phyloP scores from a whole-genome alignment of 2,888 invertebrate species.

The Nymphalis c-album region DNA sequence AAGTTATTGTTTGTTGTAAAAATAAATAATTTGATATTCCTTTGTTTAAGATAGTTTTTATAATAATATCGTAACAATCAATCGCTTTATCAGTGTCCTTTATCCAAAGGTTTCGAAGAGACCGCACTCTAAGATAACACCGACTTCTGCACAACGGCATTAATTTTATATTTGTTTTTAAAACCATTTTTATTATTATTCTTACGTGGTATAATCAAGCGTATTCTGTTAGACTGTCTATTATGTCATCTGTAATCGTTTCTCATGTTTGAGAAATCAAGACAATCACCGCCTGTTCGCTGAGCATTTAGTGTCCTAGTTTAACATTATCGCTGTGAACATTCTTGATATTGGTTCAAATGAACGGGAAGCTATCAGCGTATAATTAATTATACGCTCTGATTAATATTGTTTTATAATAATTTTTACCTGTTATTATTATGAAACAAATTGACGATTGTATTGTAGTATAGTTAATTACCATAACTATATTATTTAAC shows the following conservation, averaged over 20 bases:
- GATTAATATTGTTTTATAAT: too few relatives aligned
- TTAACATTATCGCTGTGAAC: conserved; percentile 26
- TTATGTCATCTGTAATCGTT: neutral
- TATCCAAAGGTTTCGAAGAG: too few relatives aligned
- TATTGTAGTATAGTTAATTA: neutral
- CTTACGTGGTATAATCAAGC: too few relatives aligned
- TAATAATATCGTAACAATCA: too few relatives aligned
- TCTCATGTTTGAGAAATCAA: neutral
- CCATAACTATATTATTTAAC: neutral
- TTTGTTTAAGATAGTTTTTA: too few relatives aligned
- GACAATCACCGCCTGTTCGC: conserved; percentile 27
- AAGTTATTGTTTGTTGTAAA: too few relatives aligned
- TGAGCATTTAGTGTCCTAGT: conserved; percentile 25
- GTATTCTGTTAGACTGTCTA: neutral
- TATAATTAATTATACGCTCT: neutral
- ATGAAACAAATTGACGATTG: neutral
- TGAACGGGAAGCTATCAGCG: conserved; percentile 6
- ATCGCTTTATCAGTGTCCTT: too few relatives aligned
- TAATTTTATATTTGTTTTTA: too few relatives aligned
- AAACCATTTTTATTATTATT: too few relatives aligned
- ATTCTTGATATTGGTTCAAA: conserved; percentile 20
- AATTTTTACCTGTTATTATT: neutral
- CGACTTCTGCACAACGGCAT: too few relatives aligned
- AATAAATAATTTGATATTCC: too few relatives aligned
- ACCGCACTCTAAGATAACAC: too few relatives aligned